Evolutionary conservation across 2,113 vertebrate genomes (phyloP).

Genomic region (Heterotilapia buettikoferi): DNA sequence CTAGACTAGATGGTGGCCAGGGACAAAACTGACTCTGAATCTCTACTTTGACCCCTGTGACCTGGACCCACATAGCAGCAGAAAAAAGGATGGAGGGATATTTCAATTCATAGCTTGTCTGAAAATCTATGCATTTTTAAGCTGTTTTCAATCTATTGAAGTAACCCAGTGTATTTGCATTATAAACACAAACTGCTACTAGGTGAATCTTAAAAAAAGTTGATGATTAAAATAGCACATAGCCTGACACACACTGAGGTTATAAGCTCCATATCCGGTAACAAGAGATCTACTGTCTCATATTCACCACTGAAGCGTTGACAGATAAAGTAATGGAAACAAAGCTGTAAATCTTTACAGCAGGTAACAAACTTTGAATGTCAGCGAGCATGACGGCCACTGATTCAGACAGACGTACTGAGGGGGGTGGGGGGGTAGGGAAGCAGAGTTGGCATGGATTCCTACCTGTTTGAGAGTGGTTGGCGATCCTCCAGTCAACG

Average conservation of each 20-base stretch:
- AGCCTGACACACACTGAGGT: neutral
- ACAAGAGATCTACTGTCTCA: neutral
- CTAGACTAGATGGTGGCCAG: neutral
- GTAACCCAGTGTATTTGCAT: neutral
- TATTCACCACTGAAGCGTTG: neutral
- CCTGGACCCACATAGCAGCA: neutral
- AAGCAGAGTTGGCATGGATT: constrained; percentile 7
- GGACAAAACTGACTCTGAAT: neutral
- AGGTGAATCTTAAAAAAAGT: neutral
- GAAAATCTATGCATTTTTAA: neutral
- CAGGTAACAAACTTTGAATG: constrained; percentile 35
- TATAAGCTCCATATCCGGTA: neutral
- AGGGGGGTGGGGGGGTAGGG: neutral
- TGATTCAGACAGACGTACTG: constrained; percentile 5
- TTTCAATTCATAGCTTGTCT: neutral
- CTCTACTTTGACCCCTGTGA: neutral
- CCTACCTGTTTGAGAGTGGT: constrained; percentile 26
- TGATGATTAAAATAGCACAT: neutral
- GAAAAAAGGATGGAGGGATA: neutral
- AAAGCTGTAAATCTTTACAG: neutral
- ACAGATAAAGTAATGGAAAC: neutral
- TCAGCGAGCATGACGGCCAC: constrained; percentile 43
- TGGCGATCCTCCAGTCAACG: constrained; percentile 38
- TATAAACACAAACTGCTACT: neutral
- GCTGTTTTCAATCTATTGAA: neutral